These are phyloP conservation scores for Stenoptilia bipunctidactyla DNA, from an alignment of 2,888 invertebrate species.

Conservation along the genomic window DNA sequence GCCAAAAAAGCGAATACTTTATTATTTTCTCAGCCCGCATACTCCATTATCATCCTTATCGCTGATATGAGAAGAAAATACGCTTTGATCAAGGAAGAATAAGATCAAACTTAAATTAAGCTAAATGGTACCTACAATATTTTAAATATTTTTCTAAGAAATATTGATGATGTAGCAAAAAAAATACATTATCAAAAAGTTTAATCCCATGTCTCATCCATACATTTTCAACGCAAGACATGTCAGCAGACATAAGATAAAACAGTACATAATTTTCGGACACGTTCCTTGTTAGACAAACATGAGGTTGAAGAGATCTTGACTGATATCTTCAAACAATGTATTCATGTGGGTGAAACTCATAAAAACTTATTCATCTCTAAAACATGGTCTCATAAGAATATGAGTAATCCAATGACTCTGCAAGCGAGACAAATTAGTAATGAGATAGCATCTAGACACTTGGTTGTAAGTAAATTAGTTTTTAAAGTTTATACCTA, in stretches of 20 bases:
- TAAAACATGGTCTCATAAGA: constrained; percentile 17
- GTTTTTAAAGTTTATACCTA: no score
- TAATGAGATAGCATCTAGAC: constrained; percentile 11
- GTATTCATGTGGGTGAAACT: constrained; percentile 48
- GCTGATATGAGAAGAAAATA: no score
- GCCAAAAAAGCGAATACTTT: no score
- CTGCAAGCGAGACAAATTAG: constrained; percentile 40
- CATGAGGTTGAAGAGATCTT: constrained; percentile 44
- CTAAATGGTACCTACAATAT: no score
- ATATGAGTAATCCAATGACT: constrained; percentile 34
- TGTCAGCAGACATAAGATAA: constrained; percentile 28
- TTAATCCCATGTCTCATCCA: background rate
- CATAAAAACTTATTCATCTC: constrained; percentile 1
- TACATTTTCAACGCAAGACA: background rate
- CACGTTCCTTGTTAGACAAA: constrained; percentile 69
- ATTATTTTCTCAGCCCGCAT: no score
- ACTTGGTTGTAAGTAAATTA: no score
- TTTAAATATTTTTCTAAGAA: no score
- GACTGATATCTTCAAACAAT: constrained; percentile 56
- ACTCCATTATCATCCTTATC: no score
- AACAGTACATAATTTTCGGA: constrained; percentile 62
- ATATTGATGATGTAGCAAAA: no score
- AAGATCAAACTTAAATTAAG: no score
- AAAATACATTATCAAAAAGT: no score
- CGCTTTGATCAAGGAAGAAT: no score